Percentiles rank a stretch among this genome's conserved stretches.
phyloP scores from a whole-genome alignment of 2,888 invertebrate genomes.

The Rhopalosiphum nymphaeae region DNA sequence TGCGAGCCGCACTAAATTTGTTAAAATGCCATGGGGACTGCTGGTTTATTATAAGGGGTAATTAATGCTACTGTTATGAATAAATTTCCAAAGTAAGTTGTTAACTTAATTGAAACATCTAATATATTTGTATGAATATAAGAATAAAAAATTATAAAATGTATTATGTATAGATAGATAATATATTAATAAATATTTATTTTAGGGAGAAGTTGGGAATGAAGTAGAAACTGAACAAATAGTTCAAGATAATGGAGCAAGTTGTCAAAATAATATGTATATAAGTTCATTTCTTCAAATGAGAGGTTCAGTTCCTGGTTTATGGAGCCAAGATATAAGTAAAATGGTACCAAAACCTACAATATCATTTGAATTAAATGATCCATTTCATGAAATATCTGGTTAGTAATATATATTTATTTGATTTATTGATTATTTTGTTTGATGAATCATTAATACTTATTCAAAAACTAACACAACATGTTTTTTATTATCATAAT shows the following conservation, averaged over 20 bases:
- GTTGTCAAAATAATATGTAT: conserved; percentile 79
- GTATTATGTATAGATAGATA: not conserved
- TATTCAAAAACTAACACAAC: not conserved
- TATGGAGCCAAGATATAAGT: conserved; percentile 98
- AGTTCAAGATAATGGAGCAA: conserved; percentile 87
- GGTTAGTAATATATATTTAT: conserved; percentile 70
- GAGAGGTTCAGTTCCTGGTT: conserved; percentile 95
- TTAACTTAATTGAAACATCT: not conserved
- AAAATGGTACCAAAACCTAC: conserved; percentile 99
- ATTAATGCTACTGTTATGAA: not conserved
- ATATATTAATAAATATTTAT: not conserved
- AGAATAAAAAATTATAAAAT: not conserved
- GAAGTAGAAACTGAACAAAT: conserved; percentile 99
- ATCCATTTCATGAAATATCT: conserved; percentile 89
- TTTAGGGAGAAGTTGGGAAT: conserved; percentile 93
- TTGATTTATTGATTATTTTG: not conserved
- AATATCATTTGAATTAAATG: conserved; percentile 88
- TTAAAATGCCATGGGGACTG: no score
- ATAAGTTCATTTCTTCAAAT: conserved; percentile 96
- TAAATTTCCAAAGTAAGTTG: not conserved
- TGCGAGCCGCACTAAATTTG: no score
- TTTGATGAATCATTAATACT: not conserved
- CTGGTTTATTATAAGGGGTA: not conserved
- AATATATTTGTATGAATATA: not conserved
- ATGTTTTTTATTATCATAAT: not conserved